These are phyloP conservation scores for Myotis planiceps DNA, from an alignment of 2,797 vertebrate genomes.

Conservation along the genomic window DNA sequence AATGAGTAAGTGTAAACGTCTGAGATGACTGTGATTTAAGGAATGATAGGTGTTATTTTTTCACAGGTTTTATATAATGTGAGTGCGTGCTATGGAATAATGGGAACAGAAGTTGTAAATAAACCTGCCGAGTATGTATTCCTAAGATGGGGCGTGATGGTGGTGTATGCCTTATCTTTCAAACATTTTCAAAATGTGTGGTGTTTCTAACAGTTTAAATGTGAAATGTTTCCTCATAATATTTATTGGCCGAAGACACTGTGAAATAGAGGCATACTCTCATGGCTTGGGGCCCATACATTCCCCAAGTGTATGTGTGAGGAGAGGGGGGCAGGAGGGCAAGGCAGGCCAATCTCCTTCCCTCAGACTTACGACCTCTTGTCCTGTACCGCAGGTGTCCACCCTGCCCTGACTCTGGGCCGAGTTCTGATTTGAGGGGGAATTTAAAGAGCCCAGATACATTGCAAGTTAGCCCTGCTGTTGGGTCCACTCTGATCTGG, in stretches of 20 bases:
- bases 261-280: background rate
- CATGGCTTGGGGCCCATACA: background rate
- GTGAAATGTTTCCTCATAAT: background rate
- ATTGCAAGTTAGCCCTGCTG: background rate
- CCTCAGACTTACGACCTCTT: background rate
- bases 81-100: slow-evolving; percentile 59
- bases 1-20: slow-evolving; percentile 67
- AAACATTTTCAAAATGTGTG: slow-evolving; percentile 49
- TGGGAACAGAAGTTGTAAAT: slow-evolving; percentile 69
- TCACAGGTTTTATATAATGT: slow-evolving; percentile 66
- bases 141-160: slow-evolving; percentile 41
- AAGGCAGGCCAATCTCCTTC: background rate
- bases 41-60: slow-evolving; percentile 75
- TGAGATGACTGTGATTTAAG: slow-evolving; percentile 74
- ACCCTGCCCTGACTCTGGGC: background rate
- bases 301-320: background rate
- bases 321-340: background rate
- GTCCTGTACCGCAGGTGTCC: background rate
- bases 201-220: background rate
- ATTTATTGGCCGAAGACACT: background rate
- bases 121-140: slow-evolving; percentile 65
- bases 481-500: background rate
- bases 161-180: slow-evolving; percentile 61
- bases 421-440: background rate
- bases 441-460: background rate